These are phyloP conservation scores for Pyralis farinalis DNA, from an alignment of 2,888 invertebrate genomes.

Conservation along the genomic window DNA sequence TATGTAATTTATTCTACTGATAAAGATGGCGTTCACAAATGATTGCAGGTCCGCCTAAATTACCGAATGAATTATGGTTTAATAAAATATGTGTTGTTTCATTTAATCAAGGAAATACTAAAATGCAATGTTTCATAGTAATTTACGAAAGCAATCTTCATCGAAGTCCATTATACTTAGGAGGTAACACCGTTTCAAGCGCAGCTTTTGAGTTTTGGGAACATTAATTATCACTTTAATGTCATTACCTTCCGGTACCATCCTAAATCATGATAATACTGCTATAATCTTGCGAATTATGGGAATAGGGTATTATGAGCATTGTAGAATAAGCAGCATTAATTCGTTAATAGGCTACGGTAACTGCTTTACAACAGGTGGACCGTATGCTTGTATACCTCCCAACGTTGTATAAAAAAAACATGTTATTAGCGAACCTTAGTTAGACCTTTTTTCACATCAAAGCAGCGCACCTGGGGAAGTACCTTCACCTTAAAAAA, in stretches of 20 bases:
- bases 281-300: conserved; percentile 28
- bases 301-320: conserved; percentile 7
- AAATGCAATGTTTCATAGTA: conserved; percentile 5
- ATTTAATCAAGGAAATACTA: conserved; percentile 7
- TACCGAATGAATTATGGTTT: conserved; percentile 1
- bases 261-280: conserved; percentile 27
- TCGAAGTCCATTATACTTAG: conserved; percentile 13
- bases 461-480: too few relatives aligned
- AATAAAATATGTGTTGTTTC: not conserved
- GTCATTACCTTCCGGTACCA: conserved; percentile 21
- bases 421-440: too few relatives aligned
- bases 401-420: too few relatives aligned
- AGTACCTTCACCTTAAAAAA: too few relatives aligned
- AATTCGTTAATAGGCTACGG: too few relatives aligned
- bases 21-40: not conserved
- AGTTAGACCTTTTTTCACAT: too few relatives aligned
- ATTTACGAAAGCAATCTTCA: conserved; percentile 12
- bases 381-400: too few relatives aligned
- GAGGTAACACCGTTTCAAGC: not conserved
- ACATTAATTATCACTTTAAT: conserved; percentile 33
- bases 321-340: too few relatives aligned
- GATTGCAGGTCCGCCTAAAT: not conserved
- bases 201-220: conserved; percentile 22
- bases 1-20: not conserved
- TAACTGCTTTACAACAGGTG: too few relatives aligned